Conservation (phyloP, 2,797 vertebrate genomes). For the Knipowitschia caucasica region DNA sequence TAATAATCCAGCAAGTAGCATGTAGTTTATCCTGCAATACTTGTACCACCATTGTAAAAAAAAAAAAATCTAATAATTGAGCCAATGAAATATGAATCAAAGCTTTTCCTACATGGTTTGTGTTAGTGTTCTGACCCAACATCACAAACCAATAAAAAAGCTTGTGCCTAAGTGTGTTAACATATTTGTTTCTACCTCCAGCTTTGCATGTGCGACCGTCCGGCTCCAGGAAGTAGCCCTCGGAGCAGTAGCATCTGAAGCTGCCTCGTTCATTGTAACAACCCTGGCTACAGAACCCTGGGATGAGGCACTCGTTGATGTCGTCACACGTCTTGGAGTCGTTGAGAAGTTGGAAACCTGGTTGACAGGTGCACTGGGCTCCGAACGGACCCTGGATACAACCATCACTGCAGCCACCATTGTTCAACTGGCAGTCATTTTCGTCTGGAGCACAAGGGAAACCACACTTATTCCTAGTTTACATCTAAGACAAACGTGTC, state of each 20-base stretch:
- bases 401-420: constrained; percentile 70
- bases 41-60: too few relatives aligned
- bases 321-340: constrained; percentile 76
- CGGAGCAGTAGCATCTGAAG: constrained; percentile 73
- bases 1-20: too few relatives aligned
- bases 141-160: too few relatives aligned
- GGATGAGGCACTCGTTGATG: constrained; percentile 75
- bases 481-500: too few relatives aligned
- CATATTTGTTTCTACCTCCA: constrained; percentile 42
- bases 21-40: too few relatives aligned
- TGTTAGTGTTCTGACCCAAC: too few relatives aligned
- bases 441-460: constrained; percentile 52
- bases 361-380: constrained; percentile 68
- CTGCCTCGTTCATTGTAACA: constrained; percentile 75
- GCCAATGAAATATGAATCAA: too few relatives aligned
- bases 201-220: constrained; percentile 73
- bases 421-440: constrained; percentile 71
- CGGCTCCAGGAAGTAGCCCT: constrained; percentile 70
- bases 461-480: background rate
- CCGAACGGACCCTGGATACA: constrained; percentile 76
- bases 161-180: too few relatives aligned
- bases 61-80: too few relatives aligned
- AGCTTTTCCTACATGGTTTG: too few relatives aligned
- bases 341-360: constrained; percentile 72
- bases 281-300: constrained; percentile 75